Evolutionary conservation across 2,113 vertebrate species (phyloP).

Genomic region (Progne subis): DNA sequence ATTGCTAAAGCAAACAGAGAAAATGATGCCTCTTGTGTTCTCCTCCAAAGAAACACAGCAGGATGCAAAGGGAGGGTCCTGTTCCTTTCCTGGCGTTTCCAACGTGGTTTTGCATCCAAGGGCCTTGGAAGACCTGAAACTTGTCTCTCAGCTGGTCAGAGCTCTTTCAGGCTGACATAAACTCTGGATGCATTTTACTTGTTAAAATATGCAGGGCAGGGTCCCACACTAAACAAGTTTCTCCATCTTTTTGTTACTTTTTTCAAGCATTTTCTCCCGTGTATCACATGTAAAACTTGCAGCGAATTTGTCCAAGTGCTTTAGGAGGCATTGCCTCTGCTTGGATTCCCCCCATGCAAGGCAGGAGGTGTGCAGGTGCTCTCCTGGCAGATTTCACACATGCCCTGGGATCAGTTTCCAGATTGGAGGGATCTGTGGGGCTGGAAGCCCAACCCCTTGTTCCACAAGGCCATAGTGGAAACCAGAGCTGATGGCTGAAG

Average conservation of each 20-base stretch:
- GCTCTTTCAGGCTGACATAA: neutral
- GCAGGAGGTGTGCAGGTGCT: neutral
- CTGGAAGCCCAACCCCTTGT: neutral
- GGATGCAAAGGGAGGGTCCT: neutral
- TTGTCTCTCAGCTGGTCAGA: neutral
- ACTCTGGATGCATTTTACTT: neutral
- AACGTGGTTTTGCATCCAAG: neutral
- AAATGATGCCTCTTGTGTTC: neutral
- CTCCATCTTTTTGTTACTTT: neutral
- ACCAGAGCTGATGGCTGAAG: neutral
- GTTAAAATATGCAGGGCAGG: neutral
- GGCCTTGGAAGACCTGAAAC: neutral
- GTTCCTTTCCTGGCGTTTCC: neutral
- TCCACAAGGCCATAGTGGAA: neutral
- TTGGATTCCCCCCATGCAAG: neutral
- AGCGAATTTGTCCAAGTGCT: neutral
- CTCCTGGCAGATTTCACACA: neutral
- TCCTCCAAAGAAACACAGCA: neutral
- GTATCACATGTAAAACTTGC: neutral
- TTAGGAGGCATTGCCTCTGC: neutral
- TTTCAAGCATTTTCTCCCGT: neutral
- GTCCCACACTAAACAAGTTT: neutral
- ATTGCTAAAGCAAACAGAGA: neutral
- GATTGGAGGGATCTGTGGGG: neutral
- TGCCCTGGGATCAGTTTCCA: neutral